A percentile compares a stretch with the other conserved stretches of the same genome.
Evolutionary conservation across 2,888 invertebrate genomes (phyloP).

Genomic region (Eupelmus urozonus): DNA sequence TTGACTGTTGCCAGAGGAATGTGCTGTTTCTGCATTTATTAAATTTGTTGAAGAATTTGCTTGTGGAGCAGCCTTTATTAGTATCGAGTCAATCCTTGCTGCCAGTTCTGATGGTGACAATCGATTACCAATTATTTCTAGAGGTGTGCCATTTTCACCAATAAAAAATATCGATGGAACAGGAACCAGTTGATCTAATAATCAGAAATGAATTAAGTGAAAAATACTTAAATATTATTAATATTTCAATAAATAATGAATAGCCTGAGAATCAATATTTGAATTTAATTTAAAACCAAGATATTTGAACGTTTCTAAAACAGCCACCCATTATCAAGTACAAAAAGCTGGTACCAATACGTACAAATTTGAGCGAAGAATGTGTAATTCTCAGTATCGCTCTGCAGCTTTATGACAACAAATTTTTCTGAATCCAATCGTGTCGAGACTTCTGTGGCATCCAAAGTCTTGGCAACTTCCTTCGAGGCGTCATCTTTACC

Average conservation of each 20-base stretch:
- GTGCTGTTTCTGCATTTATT: constrained; percentile 66
- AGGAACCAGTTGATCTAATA: constrained; percentile 84
- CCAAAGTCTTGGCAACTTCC: constrained; percentile 82
- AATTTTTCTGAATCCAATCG: constrained; percentile 82
- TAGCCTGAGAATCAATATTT: not conserved
- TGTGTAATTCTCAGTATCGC: constrained; percentile 85
- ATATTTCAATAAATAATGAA: not conserved
- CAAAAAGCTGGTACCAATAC: constrained; percentile 72
- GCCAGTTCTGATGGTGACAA: constrained; percentile 82
- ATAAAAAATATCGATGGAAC: constrained; percentile 93
- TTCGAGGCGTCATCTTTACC: constrained; percentile 87
- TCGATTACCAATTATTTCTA: constrained; percentile 87
- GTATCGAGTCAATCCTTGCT: constrained; percentile 82
- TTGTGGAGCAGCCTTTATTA: constrained; percentile 79
- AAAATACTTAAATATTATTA: constrained; percentile 11
- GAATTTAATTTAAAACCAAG: not conserved
- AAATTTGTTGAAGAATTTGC: constrained; percentile 64
- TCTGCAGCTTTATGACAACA: constrained; percentile 87
- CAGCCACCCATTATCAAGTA: not conserved
- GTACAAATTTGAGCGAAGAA: constrained; percentile 93
- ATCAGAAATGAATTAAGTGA: constrained; percentile 6
- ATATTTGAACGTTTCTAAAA: not conserved
- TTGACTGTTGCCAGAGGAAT: constrained; percentile 43
- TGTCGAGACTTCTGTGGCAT: constrained; percentile 80
- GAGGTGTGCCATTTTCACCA: constrained; percentile 87